Percentiles rank a stretch among this genome's conserved stretches.
These are phyloP conservation scores for Manacus vitellinus DNA, from an alignment of 2,113 vertebrate genomes.

Conservation along the genomic window DNA sequence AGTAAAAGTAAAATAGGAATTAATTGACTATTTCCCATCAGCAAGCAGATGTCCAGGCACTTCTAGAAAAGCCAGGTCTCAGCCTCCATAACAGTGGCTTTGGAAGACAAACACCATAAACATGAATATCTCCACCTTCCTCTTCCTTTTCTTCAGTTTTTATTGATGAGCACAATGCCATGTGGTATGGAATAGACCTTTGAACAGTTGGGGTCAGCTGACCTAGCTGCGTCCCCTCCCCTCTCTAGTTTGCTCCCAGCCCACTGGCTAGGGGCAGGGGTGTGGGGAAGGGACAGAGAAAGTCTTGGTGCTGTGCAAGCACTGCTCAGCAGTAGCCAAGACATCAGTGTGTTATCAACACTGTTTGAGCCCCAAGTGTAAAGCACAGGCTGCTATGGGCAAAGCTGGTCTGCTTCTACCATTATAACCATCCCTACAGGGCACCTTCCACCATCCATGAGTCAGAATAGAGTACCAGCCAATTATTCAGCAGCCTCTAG, in stretches of 20 bases:
- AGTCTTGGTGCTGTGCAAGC: neutral
- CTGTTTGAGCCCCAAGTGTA: neutral
- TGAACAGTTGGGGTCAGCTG: neutral
- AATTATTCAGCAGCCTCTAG: neutral
- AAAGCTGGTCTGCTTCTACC: neutral
- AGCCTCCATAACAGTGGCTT: neutral
- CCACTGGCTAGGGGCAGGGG: neutral
- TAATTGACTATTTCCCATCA: neutral
- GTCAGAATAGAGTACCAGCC: neutral
- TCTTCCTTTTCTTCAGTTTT: neutral
- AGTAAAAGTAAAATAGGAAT: neutral
- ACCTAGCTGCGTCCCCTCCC: neutral
- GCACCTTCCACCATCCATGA: neutral
- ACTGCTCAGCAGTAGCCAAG: neutral
- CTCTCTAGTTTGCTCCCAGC: neutral
- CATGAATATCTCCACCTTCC: neutral
- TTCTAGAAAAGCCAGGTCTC: neutral
- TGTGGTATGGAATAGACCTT: neutral
- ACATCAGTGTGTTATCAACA: neutral
- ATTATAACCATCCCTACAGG: neutral
- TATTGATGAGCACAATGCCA: neutral
- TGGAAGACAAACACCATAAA: neutral
- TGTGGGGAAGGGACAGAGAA: neutral
- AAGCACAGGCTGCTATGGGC: neutral
- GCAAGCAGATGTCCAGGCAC: neutral